Base-by-base conservation (phyloP, 2,797 vertebrate species). In the Cyclura pinguis region DNA sequence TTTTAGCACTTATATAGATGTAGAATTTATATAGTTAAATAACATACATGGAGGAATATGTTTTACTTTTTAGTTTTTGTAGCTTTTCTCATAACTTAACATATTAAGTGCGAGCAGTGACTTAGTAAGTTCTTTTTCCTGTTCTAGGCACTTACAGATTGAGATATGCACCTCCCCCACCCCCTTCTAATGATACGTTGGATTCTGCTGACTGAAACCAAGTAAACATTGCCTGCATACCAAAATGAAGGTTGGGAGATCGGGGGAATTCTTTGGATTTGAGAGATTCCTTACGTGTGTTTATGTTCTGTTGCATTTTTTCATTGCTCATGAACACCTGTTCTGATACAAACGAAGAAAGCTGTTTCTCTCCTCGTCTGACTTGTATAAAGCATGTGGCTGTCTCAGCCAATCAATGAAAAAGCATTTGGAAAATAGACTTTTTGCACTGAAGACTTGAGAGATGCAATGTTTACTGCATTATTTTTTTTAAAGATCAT, bases 101-200 rank as follows among this genome's bases (percentile, higher is more conserved):
- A 69, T 90, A 91, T 95, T 92, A 93, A 91, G 96, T 90, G 93
- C 92, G 92, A 96, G 93, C 96, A 89, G 96, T 97, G 96, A 96
- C 96, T 96, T 97, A 96, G 96, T 96, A 97, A 91, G 97, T 97
- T 98, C 96, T 98, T 96, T 98, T 97, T 98, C 97, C 97, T 96
- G 90, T 98, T 98, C 94, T 98, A 99, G 98, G 98, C 97, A 98
- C 98, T 96, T 99, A 98, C 98, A 98, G 98, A 97, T 97, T 99
- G 96, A 99, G 98, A 97, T 99, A 98, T 95, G 97, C 98, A 94
- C 97, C 98, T 96, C 97, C 98, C 97, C 98, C 98, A 96, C 97
- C 98, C 97, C 97, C 98, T 97, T 96, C 98, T 97, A 98, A 97
- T 96, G 98, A 99, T 96, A 96, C 97, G 95, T 97, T 98, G 95